phyloP scores from a whole-genome alignment of 2,888 invertebrate species.

The Ariolimax columbianus region DNA sequence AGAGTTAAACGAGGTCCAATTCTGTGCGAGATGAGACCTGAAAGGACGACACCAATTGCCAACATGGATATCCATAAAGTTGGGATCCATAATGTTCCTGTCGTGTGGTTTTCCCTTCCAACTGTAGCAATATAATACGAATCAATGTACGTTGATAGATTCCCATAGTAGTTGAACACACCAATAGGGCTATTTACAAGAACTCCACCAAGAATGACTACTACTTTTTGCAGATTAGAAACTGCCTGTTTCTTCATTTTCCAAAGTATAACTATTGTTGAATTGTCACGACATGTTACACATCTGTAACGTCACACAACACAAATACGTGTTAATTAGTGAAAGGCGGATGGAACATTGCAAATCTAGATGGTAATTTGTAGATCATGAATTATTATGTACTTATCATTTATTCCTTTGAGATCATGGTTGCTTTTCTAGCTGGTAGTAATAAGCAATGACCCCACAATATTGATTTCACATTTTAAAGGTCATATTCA shows the following conservation, averaged over 20 bases:
- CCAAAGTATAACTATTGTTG: neutral
- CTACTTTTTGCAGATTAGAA: neutral
- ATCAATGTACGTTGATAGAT: constrained; percentile 13
- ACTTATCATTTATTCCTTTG: too few species aligned
- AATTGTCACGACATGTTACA: too few species aligned
- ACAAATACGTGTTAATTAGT: too few species aligned
- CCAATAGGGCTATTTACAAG: neutral
- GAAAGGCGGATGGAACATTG: too few species aligned
- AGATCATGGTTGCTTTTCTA: too few species aligned
- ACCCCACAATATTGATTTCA: too few species aligned
- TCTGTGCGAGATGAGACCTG: neutral
- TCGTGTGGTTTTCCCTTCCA: neutral
- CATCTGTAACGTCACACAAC: too few species aligned
- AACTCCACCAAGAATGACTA: constrained; percentile 26
- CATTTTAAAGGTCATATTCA: too few species aligned
- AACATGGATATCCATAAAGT: neutral
- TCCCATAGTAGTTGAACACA: constrained; percentile 7
- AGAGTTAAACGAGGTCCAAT: constrained; percentile 17
- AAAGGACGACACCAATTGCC: neutral
- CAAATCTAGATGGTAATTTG: too few species aligned
- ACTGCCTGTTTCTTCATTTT: neutral
- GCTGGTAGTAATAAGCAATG: too few species aligned
- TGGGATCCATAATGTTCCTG: constrained; percentile 14
- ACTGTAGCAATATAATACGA: constrained; percentile 21
- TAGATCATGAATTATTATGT: too few species aligned